Evolutionary conservation across 2,113 vertebrate genomes (phyloP).

Genomic region (Antechinus stuartii): DNA sequence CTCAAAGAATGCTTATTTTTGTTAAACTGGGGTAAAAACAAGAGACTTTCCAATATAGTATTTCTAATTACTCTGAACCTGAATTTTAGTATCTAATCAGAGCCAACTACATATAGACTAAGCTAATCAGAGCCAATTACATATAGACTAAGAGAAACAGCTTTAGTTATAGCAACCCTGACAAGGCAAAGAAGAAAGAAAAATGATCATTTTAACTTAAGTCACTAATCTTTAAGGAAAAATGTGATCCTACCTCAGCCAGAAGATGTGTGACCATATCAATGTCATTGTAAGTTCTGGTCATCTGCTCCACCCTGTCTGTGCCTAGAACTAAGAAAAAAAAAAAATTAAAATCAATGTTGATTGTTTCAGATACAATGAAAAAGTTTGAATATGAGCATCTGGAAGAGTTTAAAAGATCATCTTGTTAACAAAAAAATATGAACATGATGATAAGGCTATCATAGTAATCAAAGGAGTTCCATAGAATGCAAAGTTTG

Average conservation of each 20-base stretch:
- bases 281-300: slow-evolving; percentile 92
- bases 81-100: background rate
- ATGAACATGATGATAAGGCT: slow-evolving; percentile 21
- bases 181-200: background rate
- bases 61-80: background rate
- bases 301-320: slow-evolving; percentile 92
- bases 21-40: background rate
- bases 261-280: slow-evolving; percentile 95
- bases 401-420: slow-evolving; percentile 34
- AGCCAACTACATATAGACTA: background rate
- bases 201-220: slow-evolving; percentile 42
- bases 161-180: background rate
- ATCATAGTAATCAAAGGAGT: slow-evolving; percentile 45
- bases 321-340: slow-evolving; percentile 89
- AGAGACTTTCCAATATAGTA: background rate
- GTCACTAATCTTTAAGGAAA: slow-evolving; percentile 28
- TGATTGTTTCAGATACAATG: slow-evolving; percentile 39
- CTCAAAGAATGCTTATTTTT: background rate
- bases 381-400: slow-evolving; percentile 27
- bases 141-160: background rate
- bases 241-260: slow-evolving; percentile 88
- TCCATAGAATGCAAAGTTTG: background rate
- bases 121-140: background rate
- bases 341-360: slow-evolving; percentile 58
- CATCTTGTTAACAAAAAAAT: background rate